A percentile compares a stretch with the other conserved stretches of the same genome.
Evolutionary conservation across 1,140 invertebrate species (phyloP).

Genomic region (Macrosteles quadrilineatus): DNA sequence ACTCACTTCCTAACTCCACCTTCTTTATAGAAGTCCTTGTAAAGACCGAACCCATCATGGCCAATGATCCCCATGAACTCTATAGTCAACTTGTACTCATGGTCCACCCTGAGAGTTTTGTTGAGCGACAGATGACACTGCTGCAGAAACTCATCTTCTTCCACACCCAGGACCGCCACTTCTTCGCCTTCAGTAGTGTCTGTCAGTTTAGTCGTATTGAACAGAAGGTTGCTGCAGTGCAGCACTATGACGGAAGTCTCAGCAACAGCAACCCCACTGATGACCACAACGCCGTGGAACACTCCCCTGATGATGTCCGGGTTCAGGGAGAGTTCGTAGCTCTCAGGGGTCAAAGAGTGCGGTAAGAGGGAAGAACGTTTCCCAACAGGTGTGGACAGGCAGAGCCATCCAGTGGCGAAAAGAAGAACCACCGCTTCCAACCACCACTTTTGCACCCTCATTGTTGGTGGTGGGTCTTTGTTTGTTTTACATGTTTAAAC

Average conservation of each 20-base stretch:
- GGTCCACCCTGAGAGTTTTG: neutral
- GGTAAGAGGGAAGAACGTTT: neutral
- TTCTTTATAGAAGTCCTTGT: conserved; percentile 11
- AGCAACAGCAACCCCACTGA: neutral
- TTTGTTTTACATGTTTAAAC: too few relatives aligned
- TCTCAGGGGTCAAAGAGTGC: neutral
- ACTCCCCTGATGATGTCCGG: neutral
- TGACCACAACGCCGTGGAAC: conserved; percentile 1
- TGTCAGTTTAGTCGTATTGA: neutral
- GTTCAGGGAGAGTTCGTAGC: conserved; percentile 5
- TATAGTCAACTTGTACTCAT: neutral
- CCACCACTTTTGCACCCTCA: neutral
- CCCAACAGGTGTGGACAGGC: conserved; percentile 2
- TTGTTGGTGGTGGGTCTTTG: too few relatives aligned
- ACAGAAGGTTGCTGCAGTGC: conserved; percentile 5
- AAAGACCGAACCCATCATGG: neutral
- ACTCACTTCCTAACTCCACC: conserved; percentile 6
- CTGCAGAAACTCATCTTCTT: neutral
- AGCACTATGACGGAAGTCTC: neutral
- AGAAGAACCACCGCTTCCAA: neutral
- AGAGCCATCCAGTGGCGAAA: neutral
- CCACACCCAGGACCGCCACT: neutral
- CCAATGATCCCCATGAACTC: conserved; percentile 10
- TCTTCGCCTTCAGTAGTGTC: neutral
- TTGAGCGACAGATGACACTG: neutral